Percentiles rank a stretch among this genome's conserved stretches.
These are phyloP conservation scores for Stigmatopora argus DNA, from an alignment of 2,113 vertebrate species.

Conservation along the genomic window DNA sequence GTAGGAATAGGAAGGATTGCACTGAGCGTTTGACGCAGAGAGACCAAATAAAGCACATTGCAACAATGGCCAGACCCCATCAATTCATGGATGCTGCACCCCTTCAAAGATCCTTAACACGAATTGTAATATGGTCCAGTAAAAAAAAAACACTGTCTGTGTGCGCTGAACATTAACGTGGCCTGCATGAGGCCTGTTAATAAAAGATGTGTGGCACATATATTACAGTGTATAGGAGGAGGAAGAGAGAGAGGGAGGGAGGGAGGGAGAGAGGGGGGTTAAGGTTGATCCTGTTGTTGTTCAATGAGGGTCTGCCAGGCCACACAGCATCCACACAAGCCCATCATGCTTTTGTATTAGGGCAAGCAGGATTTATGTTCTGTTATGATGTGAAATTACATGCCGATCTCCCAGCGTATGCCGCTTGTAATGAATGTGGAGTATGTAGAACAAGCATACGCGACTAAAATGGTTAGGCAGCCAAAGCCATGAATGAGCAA, in stretches of 20 bases:
- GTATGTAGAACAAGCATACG: constrained; percentile 38
- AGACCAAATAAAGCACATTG: constrained; percentile 34
- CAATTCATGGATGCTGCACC: background rate
- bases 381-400: background rate
- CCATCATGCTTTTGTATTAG: background rate
- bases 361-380: constrained; percentile 5
- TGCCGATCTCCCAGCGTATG: constrained; percentile 11
- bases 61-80: constrained; percentile 50
- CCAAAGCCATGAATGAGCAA: constrained; percentile 54
- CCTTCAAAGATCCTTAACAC: background rate
- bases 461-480: constrained; percentile 55
- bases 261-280: constrained; percentile 21
- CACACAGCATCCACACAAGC: background rate
- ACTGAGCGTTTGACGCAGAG: constrained; percentile 53
- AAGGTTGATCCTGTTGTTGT: constrained; percentile 43
- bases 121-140: background rate
- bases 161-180: background rate
- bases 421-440: constrained; percentile 35
- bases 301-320: constrained; percentile 14
- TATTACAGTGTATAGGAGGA: constrained; percentile 18
- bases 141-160: background rate
- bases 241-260: constrained; percentile 5
- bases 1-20: constrained; percentile 3
- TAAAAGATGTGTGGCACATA: constrained; percentile 23
- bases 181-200: constrained; percentile 17